Conservation (phyloP, 2,888 invertebrate genomes). For the Drosophila picticornis region DNA sequence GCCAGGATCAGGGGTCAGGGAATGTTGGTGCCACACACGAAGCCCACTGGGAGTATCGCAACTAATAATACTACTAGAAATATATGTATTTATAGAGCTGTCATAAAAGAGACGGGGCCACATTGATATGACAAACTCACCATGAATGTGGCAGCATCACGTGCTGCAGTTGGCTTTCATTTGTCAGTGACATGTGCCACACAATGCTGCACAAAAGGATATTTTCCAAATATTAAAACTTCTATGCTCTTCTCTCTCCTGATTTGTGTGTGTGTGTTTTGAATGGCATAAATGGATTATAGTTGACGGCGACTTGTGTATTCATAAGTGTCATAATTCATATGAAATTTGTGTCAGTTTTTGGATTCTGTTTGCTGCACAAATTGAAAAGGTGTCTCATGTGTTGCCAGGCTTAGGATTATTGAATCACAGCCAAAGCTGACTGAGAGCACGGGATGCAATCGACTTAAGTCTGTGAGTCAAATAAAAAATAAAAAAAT, state of each 20-base stretch:
- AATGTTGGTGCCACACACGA: constrained; percentile 40
- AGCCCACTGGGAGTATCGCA: constrained; percentile 11
- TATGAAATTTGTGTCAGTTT: constrained; percentile 65
- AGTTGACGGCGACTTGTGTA: constrained; percentile 34
- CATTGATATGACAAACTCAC: constrained; percentile 27
- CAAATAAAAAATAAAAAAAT: not conserved
- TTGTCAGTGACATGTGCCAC: constrained; percentile 55
- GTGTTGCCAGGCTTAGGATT: constrained; percentile 20
- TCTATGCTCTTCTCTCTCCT: not conserved
- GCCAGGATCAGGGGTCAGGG: not conserved
- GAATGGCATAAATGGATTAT: constrained; percentile 55
- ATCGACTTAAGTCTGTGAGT: not conserved
- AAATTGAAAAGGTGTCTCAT: constrained; percentile 52
- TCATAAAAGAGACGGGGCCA: constrained; percentile 40
- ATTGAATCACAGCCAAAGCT: constrained; percentile 27
- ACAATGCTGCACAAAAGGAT: constrained; percentile 37
- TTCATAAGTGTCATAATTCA: constrained; percentile 75
- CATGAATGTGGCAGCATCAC: constrained; percentile 51
- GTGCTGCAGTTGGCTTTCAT: constrained; percentile 68
- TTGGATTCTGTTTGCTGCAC: not conserved
- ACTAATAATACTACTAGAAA: constrained; percentile 42
- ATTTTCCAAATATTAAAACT: constrained; percentile 37
- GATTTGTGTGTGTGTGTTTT: constrained; percentile 33
- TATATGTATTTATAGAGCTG: constrained; percentile 57
- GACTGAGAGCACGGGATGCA: not conserved